These are phyloP conservation scores for Meriones unguiculatus DNA, from an alignment of 2,113 vertebrate genomes.

Conservation along the genomic window DNA sequence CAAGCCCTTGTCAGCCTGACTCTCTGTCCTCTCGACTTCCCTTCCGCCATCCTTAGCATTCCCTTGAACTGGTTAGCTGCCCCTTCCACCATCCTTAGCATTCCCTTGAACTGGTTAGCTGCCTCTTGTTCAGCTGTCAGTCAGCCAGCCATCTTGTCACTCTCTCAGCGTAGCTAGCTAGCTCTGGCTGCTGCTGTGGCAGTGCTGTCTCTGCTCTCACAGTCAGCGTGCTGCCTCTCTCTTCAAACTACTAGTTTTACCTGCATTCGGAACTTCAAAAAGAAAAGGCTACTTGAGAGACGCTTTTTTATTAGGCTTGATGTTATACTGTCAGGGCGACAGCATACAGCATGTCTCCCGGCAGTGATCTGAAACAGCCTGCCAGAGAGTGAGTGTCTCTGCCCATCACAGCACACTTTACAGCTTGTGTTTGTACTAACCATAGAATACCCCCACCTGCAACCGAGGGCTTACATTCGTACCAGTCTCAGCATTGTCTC, in stretches of 20 bases:
- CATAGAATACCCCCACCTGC: not conserved
- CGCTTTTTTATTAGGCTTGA: not conserved
- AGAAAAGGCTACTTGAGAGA: not conserved
- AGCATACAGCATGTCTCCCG: not conserved
- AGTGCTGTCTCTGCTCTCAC: not conserved
- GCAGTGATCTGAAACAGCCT: not conserved
- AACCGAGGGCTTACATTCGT: not conserved
- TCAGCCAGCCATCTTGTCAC: not conserved
- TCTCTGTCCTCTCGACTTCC: not conserved
- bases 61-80: not conserved
- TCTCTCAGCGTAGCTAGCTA: not conserved
- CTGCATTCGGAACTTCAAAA: not conserved
- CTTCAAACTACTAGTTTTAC: not conserved
- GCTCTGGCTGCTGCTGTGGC: not conserved
- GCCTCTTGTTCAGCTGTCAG: not conserved
- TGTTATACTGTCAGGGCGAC: not conserved
- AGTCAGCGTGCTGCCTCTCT: not conserved
- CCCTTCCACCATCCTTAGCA: not conserved
- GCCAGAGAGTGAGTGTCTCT: not conserved
- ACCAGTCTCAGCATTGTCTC: not conserved
- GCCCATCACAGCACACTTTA: not conserved
- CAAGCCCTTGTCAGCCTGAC: not conserved
- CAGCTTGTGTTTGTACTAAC: not conserved
- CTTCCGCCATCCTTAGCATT: not conserved
- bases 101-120: not conserved